phyloP scores from a whole-genome alignment of 2,113 vertebrate species.

The Cryptotis parvus region DNA sequence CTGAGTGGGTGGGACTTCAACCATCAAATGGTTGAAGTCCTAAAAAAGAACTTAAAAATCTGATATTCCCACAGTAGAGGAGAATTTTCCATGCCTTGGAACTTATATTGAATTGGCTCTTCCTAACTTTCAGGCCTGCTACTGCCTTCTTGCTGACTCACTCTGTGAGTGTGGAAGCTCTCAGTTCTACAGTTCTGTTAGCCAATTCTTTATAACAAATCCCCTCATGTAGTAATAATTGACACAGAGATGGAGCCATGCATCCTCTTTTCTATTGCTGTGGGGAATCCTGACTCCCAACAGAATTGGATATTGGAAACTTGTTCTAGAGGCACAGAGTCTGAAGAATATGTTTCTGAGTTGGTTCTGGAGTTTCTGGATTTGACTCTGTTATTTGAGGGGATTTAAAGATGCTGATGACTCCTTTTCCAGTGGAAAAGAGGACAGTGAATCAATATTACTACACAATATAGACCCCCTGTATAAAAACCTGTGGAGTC shows the following conservation, averaged over 20 bases:
- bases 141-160: neutral
- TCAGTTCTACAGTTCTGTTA: neutral
- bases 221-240: neutral
- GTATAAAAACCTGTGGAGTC: neutral
- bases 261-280: neutral
- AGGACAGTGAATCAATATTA: neutral
- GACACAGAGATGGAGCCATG: neutral
- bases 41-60: neutral
- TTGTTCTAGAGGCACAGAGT: neutral
- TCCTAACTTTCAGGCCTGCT: neutral
- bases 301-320: neutral
- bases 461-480: neutral
- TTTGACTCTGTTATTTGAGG: neutral
- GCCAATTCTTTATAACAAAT: neutral
- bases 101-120: neutral
- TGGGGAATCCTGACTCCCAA: neutral
- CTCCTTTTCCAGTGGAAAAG: neutral
- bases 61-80: neutral
- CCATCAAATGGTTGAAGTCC: neutral
- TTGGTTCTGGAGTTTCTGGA: neutral
- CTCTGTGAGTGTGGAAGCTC: neutral
- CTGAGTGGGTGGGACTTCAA: neutral
- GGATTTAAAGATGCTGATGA: neutral
- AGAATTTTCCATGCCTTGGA: neutral
- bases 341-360: too few species aligned